phyloP scores from a whole-genome alignment of 2,888 invertebrate genomes.

The Tetranychus piercei region DNA sequence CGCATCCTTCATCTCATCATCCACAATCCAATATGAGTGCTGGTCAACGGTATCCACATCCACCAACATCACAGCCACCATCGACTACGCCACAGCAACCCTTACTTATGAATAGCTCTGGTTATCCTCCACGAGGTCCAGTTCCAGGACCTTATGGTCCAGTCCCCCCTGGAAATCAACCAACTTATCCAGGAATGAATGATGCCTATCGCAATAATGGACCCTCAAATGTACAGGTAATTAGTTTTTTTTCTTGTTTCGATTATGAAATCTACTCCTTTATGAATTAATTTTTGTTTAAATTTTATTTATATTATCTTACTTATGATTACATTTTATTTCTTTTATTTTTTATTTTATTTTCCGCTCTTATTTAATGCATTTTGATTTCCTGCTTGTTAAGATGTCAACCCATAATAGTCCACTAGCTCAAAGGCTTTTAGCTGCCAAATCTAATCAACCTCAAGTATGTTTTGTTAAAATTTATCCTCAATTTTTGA shows the following conservation, averaged over 20 bases:
- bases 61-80: not conserved
- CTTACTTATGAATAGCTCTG: too few species aligned
- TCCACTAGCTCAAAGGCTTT: constrained; percentile 8
- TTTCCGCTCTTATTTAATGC: not conserved
- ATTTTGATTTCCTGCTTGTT: not conserved
- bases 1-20: not conserved
- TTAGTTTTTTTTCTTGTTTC: not conserved
- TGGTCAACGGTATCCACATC: not conserved
- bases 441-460: not conserved
- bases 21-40: not conserved
- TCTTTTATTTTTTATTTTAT: not conserved
- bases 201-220: not conserved
- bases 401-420: constrained; percentile 7
- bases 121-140: not conserved
- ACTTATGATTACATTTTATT: not conserved
- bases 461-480: constrained; percentile 3
- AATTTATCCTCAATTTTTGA: not conserved
- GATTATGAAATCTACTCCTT: too few species aligned
- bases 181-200: constrained; percentile 4
- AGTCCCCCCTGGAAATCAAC: constrained; percentile 2
- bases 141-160: not conserved
- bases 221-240: not conserved
- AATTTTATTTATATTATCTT: not conserved
- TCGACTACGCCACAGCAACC: not conserved
- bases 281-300: too few species aligned